Percentiles rank a stretch among this genome's conserved stretches.
phyloP scores from a whole-genome alignment of 53 echinoderm and acorn worm species.

The Crossaster papposus region DNA sequence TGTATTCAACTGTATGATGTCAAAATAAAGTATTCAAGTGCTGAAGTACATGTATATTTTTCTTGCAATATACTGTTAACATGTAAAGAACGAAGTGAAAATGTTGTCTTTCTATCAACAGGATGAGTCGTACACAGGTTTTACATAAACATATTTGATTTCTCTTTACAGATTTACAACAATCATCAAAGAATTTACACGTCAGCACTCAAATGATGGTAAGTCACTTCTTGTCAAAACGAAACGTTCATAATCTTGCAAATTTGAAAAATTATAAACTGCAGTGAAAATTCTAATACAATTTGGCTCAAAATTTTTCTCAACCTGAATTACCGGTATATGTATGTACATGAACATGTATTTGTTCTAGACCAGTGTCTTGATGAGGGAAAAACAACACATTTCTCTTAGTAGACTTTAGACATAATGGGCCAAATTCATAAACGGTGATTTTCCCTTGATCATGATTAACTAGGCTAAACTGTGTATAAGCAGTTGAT shows the following conservation, averaged over 20 bases:
- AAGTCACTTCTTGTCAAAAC: neutral
- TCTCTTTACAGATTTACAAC: constrained; percentile 17
- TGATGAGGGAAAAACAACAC: neutral
- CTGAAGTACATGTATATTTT: neutral
- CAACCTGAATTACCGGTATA: too few species aligned
- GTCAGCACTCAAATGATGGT: constrained; percentile 23
- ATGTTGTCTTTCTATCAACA: neutral
- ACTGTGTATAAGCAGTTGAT: too few species aligned
- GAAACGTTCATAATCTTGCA: neutral
- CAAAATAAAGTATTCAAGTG: neutral
- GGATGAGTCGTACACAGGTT: neutral
- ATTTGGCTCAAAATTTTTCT: too few species aligned
- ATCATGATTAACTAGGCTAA: too few species aligned
- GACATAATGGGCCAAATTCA: too few species aligned
- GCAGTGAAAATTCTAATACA: too few species aligned
- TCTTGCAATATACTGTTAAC: neutral
- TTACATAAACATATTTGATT: neutral
- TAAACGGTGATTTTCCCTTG: too few species aligned
- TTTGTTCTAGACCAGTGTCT: neutral
- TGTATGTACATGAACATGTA: neutral
- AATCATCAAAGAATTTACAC: constrained; percentile 25
- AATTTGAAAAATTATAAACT: too few species aligned
- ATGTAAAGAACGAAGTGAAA: neutral
- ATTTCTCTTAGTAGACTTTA: too few species aligned
- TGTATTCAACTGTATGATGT: neutral